Base-by-base conservation (phyloP, 2,797 vertebrate species). In the Jordanella pulchra region DNA sequence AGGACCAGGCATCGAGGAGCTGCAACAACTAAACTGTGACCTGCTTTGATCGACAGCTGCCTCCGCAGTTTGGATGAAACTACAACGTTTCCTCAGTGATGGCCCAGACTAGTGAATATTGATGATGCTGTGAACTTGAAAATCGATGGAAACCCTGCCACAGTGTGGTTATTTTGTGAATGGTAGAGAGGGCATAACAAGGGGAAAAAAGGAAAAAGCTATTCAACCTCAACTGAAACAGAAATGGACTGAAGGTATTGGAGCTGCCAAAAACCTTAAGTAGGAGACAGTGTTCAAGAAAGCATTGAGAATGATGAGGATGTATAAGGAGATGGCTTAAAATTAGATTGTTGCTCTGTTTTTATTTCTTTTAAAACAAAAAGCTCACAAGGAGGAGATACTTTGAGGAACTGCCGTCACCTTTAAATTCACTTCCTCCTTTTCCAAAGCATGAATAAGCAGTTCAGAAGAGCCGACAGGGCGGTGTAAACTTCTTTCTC, bases 391-490 rank as follows among this genome's bases (percentile, higher is more conserved):
- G 17, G 65, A 86, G 86, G 91, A 91, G 82, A 90, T 80, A 66
- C 88, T 92, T 90, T 77, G 83, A 87, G 86, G 84, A 87, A 81
- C 84, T 81, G 79, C 82, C 86, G 78, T 91, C 91, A 92, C 87
- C 90, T 93, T 94, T 92, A 92, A 84, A 87, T 87, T 90, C 79
- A 88, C 89, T 81, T 90, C 88, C 81, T 83, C 89, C 86, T 93
- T 93, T 93, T 94, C 94, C 94, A 95, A 95, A 95, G 94, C 93
- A 94, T 94, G 93, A 93, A 61, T 78, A 92, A 39, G 89, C 90
- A 89, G 89, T 91, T 83, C 77, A 83, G 60, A 89, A 85, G 91
- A 91, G 87, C 86, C 86, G 88, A 85, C 42, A 55, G 90, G 88
- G 82, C 58, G 73, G 86, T 89, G 87, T 90, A 87, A 88, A 93